Conservation (phyloP, 2,113 vertebrate species). For the Ibidorhyncha struthersii region DNA sequence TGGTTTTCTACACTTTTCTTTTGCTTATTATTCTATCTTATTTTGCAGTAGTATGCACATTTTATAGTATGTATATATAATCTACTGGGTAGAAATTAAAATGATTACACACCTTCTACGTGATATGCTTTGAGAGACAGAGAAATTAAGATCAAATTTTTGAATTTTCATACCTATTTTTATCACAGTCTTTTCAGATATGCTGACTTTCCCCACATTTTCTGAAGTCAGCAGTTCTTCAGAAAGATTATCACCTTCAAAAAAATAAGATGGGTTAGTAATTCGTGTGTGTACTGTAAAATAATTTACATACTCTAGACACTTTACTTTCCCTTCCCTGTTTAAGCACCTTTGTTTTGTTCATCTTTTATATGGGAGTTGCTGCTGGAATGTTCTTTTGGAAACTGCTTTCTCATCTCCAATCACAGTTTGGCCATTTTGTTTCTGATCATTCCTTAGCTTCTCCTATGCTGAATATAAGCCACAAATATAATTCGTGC, state of each 20-base stretch:
- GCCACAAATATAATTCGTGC: background rate
- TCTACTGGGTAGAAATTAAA: constrained; percentile 2
- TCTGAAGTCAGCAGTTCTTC: constrained; percentile 27
- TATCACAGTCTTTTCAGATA: background rate
- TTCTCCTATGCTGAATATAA: background rate
- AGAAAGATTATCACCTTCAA: background rate
- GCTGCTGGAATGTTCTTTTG: background rate
- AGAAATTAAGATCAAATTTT: constrained; percentile 43
- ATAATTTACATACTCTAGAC: background rate
- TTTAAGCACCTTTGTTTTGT: background rate
- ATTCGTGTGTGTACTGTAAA: background rate
- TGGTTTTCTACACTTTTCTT: background rate
- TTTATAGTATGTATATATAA: background rate
- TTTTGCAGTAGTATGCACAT: background rate
- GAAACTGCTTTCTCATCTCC: background rate
- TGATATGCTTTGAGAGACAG: background rate
- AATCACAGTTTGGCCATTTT: background rate
- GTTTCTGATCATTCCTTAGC: background rate
- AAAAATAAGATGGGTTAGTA: background rate
- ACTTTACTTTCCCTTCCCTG: background rate
- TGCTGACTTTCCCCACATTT: background rate
- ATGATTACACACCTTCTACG: background rate
- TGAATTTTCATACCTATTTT: constrained; percentile 15
- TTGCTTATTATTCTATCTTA: background rate
- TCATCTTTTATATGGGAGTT: background rate